Conservation (phyloP, 2,113 vertebrate genomes). For the Carollia perspicillata region DNA sequence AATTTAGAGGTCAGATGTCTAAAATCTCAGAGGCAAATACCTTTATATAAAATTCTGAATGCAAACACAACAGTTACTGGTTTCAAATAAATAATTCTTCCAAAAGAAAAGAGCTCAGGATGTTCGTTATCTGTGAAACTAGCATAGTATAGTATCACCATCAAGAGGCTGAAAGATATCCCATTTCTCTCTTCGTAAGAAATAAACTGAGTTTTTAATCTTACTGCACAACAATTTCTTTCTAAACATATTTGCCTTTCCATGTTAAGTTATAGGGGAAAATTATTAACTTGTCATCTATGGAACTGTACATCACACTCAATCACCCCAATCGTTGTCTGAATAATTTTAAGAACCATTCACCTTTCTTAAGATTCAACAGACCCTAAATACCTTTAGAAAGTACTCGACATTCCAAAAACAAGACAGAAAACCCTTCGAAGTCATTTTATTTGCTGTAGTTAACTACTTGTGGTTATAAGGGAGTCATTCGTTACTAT, state of each 20-base stretch:
- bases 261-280: neutral
- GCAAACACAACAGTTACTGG: neutral
- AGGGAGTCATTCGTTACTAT: slow-evolving; percentile 17
- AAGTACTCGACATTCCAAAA: slow-evolving; percentile 45
- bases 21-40: neutral
- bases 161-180: neutral
- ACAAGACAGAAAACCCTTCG: neutral
- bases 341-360: slow-evolving; percentile 54
- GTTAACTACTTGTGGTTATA: slow-evolving; percentile 39
- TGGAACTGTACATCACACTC: slow-evolving; percentile 1
- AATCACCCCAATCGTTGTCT: neutral
- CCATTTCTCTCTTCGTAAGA: neutral
- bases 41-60: neutral
- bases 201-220: neutral
- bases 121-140: neutral
- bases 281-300: neutral
- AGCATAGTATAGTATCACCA: neutral
- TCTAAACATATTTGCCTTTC: slow-evolving; percentile 6
- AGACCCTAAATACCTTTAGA: slow-evolving; percentile 10
- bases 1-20: neutral
- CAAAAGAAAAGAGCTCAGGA: neutral
- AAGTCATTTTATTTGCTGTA: slow-evolving; percentile 39
- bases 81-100: slow-evolving; percentile 39
- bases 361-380: slow-evolving; percentile 27
- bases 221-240: neutral